phyloP scores from a whole-genome alignment of 2,797 vertebrate species.

The Strix occidentalis region DNA sequence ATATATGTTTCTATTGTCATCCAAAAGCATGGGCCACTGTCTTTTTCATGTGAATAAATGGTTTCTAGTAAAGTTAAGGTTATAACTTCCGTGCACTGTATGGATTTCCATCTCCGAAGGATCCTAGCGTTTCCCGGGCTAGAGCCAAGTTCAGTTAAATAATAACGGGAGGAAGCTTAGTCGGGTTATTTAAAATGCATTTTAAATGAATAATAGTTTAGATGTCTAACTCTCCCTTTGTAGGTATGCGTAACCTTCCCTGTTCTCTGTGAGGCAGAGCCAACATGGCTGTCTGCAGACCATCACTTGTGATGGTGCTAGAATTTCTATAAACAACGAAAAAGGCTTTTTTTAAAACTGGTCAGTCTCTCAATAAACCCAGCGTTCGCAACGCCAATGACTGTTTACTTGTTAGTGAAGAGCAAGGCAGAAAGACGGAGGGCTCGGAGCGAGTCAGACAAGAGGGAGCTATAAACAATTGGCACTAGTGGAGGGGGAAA shows the following conservation, averaged over 20 bases:
- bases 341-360: not conserved
- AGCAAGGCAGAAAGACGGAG: not conserved
- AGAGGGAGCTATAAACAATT: constrained; percentile 35
- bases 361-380: not conserved
- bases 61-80: constrained; percentile 79
- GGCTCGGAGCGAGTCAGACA: not conserved
- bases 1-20: constrained; percentile 70
- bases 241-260: not conserved
- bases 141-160: constrained; percentile 24
- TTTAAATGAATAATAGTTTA: not conserved
- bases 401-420: not conserved
- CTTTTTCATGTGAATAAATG: constrained; percentile 80
- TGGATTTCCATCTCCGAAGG: constrained; percentile 64
- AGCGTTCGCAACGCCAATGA: not conserved
- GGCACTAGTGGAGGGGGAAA: not conserved
- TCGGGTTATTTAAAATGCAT: not conserved
- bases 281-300: constrained; percentile 33
- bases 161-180: constrained; percentile 1
- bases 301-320: not conserved
- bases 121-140: constrained; percentile 5
- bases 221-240: not conserved
- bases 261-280: not conserved
- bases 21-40: constrained; percentile 74
- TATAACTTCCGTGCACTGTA: constrained; percentile 73
- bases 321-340: not conserved